Percentiles rank a stretch among this genome's conserved stretches.
Conservation (phyloP, 2,888 invertebrate genomes). For the Athripsodes cinereus region DNA sequence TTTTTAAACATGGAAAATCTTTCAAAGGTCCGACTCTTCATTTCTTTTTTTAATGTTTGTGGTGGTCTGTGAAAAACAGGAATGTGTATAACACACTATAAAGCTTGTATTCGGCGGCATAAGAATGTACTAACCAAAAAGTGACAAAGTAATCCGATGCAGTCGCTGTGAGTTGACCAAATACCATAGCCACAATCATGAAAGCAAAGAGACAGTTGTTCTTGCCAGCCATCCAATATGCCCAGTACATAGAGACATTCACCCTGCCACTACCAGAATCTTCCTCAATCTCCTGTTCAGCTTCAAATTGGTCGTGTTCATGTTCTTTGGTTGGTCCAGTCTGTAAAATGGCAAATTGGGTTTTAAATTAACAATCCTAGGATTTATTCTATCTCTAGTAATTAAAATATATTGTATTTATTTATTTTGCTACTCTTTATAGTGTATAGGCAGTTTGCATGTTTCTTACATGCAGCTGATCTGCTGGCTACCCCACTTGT, state of each 20-base stretch:
- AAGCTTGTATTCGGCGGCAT: no score
- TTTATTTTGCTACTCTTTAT: no score
- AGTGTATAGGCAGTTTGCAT: no score
- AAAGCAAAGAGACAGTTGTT: conserved; percentile 47
- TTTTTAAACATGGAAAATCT: no score
- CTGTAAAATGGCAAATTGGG: not conserved
- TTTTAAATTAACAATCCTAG: not conserved
- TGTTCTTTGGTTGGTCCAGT: not conserved
- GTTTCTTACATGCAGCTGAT: no score
- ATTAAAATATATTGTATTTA: no score
- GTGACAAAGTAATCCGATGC: conserved; percentile 73
- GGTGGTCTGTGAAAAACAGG: no score
- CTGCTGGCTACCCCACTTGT: no score
- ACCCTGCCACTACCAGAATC: conserved; percentile 14
- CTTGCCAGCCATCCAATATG: conserved; percentile 56
- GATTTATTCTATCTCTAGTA: no score
- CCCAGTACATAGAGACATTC: conserved; percentile 43
- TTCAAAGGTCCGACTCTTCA: not conserved
- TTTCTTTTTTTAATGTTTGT: not conserved
- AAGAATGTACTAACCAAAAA: conserved; percentile 57
- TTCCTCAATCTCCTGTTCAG: conserved; percentile 10
- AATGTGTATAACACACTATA: no score
- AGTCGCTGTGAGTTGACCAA: conserved; percentile 61
- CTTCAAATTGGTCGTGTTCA: conserved; percentile 6
- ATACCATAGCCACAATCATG: conserved; percentile 51